phyloP scores from a whole-genome alignment of 1,140 invertebrate species.

The Choristoneura fumiferana region DNA sequence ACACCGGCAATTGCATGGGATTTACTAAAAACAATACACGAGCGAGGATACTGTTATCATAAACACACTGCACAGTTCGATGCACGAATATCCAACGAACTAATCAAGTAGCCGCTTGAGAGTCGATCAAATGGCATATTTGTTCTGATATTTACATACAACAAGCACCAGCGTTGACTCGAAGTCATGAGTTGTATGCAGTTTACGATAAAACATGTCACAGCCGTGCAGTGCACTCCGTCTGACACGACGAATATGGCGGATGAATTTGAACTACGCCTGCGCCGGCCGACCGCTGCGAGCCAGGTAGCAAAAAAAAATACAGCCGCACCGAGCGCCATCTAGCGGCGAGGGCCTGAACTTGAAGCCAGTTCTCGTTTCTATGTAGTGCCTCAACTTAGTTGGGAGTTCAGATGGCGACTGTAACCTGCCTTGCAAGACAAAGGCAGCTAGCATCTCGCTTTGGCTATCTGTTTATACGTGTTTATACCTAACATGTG shows the following conservation, averaged over 20 bases:
- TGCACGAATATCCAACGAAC: constrained; percentile 69
- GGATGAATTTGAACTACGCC: constrained; percentile 69
- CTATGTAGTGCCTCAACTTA: constrained; percentile 7
- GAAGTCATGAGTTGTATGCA: constrained; percentile 64
- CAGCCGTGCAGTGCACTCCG: constrained; percentile 71
- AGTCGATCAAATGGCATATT: constrained; percentile 64
- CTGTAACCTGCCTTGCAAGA: background rate
- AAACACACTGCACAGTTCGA: constrained; percentile 76
- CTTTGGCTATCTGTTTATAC: no score
- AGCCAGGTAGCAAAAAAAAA: constrained; percentile 53
- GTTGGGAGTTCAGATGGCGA: constrained; percentile 6
- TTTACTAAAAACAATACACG: constrained; percentile 63
- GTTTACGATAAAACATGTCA: constrained; percentile 75
- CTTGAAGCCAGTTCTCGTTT: background rate
- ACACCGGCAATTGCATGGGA: constrained; percentile 53
- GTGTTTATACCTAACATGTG: no score
- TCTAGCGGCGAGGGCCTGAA: constrained; percentile 30
- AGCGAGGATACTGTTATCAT: constrained; percentile 72
- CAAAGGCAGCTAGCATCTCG: no score
- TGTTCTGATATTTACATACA: constrained; percentile 48
- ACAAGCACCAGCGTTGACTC: constrained; percentile 57
- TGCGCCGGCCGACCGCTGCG: constrained; percentile 43
- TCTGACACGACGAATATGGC: constrained; percentile 76
- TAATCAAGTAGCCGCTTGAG: constrained; percentile 56
- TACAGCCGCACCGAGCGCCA: constrained; percentile 34